Base-by-base conservation (phyloP, 2,797 vertebrate genomes). In the Tangara arthus region DNA sequence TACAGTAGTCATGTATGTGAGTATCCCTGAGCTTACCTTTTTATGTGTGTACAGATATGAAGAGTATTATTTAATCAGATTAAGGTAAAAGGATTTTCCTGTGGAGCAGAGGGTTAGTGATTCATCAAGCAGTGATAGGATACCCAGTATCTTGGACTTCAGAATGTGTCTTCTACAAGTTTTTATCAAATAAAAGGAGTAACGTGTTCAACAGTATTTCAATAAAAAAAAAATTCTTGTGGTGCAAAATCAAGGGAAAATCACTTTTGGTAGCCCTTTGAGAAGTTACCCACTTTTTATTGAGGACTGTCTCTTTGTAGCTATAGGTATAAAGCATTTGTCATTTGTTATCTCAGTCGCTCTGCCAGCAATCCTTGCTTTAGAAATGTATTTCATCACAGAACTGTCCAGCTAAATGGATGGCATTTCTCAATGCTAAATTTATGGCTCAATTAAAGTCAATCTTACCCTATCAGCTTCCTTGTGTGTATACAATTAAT, bases 371-470 rank as follows among this genome's bases (percentile, higher is more conserved):
- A 69, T 90, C 63, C 32, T 5, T 94, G 82, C 59, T 96, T 71
- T 73, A 91, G 96, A 97, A 97, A 97, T 90, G 44, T 88, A 93
- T 97, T 97, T 97, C 93, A 96, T 95, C 93, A 89, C 87, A 88
- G 82, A 92, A 71, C 88, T 96, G 90, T 95, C 93, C 92, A 94
- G 81, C 55, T 94, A 96, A 97, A 97, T 95, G 87, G 94, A 97
- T 98, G 82, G 23, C 88, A 93, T 87, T 96, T 93, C 90, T 96
- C 78, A 92, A 11, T 83, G 41, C 44, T 97, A 94, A 98, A 97
- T 96, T 97, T 97, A 97, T 97, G 69, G 63, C 87, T 97, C 96
- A 97, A 95, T 98, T 97, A 96, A 75, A 96, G 96, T 97, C 84
- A 97, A 61, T 97, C 91, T 97, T 96, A 83, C 5, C 65, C 71